Conservation (phyloP, 1,140 invertebrate genomes). For the Heliconius himera region DNA sequence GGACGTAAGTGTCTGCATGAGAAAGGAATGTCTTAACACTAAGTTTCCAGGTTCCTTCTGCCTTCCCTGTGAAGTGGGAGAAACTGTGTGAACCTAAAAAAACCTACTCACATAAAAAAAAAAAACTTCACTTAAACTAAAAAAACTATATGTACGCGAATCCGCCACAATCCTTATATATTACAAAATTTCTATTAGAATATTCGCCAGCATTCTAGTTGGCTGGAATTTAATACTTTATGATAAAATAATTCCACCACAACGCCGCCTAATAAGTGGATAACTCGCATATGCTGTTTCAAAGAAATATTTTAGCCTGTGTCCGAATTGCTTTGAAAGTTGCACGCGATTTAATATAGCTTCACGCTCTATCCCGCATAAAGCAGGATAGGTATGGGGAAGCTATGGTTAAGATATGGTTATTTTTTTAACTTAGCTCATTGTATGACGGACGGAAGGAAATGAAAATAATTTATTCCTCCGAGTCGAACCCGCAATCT, state of each 20-base stretch:
- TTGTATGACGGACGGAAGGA: no score
- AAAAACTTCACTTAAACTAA: no score
- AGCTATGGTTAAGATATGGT: no score
- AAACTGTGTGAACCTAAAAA: no score
- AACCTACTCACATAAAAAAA: no score
- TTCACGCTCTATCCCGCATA: background rate
- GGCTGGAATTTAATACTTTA: slow-evolving; percentile 22
- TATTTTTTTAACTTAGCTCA: no score
- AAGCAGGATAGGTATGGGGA: background rate
- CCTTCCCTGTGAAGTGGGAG: no score
- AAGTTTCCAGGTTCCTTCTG: no score
- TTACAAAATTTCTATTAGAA: background rate
- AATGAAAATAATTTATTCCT: no score
- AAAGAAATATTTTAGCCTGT: background rate
- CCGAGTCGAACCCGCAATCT: no score
- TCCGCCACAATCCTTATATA: background rate
- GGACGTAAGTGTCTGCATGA: no score
- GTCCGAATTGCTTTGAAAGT: slow-evolving; percentile 16
- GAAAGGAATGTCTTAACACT: no score
- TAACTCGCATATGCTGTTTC: slow-evolving; percentile 14
- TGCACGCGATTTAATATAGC: background rate
- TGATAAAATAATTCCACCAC: slow-evolving; percentile 5
- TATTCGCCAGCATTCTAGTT: background rate
- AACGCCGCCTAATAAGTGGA: background rate
- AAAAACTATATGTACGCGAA: background rate